Conservation (phyloP, 1,140 invertebrate species). For the Hermetia illucens region DNA sequence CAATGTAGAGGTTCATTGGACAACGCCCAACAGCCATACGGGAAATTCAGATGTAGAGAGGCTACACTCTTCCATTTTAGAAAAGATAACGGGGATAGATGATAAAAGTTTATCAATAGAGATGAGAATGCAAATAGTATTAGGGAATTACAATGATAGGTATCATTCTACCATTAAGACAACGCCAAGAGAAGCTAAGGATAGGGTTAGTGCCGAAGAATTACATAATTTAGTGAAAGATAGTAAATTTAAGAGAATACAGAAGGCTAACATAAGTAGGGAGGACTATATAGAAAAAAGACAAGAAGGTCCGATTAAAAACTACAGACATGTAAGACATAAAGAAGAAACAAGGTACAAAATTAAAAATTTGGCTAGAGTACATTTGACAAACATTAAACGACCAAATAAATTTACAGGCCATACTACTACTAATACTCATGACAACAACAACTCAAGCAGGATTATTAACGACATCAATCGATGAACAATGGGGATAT, state of each 20-base stretch:
- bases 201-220: neutral
- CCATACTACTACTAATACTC: no score
- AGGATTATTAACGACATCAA: no score
- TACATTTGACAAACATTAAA: conserved; percentile 5
- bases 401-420: conserved; percentile 3
- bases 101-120: neutral
- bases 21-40: no score
- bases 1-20: neutral
- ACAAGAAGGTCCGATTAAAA: neutral
- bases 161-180: conserved; percentile 2
- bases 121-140: neutral
- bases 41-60: no score
- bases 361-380: neutral
- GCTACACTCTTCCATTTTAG: no score
- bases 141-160: conserved; percentile 2
- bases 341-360: conserved; percentile 3
- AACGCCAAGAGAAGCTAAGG: neutral
- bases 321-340: conserved; percentile 2
- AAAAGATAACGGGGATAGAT: no score
- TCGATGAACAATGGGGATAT: no score
- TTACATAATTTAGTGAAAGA: neutral
- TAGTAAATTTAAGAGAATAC: neutral
- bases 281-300: conserved; percentile 5
- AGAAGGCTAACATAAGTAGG: conserved; percentile 2
- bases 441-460: no score